Evolutionary conservation across 2,888 invertebrate species (phyloP), one percentile per base, ranked within the genome.

Genomic region (Lamproptera curius): DNA sequence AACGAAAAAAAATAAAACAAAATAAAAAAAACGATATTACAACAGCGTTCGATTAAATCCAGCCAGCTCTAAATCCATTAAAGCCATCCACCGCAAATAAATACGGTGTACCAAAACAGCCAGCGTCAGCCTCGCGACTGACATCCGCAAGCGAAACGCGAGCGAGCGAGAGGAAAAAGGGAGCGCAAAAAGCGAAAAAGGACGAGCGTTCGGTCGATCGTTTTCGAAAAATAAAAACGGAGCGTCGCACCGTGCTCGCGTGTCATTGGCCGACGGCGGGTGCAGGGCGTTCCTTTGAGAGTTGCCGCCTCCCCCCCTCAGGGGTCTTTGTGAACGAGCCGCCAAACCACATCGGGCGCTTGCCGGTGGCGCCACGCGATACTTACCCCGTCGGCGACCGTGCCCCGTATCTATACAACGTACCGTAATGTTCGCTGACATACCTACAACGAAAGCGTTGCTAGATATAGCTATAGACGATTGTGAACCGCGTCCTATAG

Each of bases 321-420:
- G 79, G 82, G 81, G 75, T 75, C 74, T 72, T 57, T 57, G 62
- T 59, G 69, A 65, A 63, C 62, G 64, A 65, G 74, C 67, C 66
- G 62, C 67, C 84, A 86, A 81, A 85, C 80, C 76, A 78, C 76
- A 76, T 70, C 79, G 72, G 79, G 86, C 88, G 86, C 84, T 82
- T 65, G 85, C 67, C 73, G 79, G 69, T 70, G 65, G 84, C 85
- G 85, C 86, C 84, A 76, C 82, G 84, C 79, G 66, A 65, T 56
- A 59, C 70, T 65, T 54, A 55, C 56, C 52, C n/a, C n/a, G n/a
- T n/a, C n/a, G n/a, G n/a, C n/a, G n/a, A n/a, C n/a, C n/a, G n/a
- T n/a, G n/a, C n/a, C n/a, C n/a, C n/a, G n/a, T n/a, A n/a, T n/a
- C n/a, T n/a, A n/a, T n/a, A n/a, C n/a, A n/a, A n/a, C n/a, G n/a